Percentiles rank a stretch among this genome's conserved stretches.
These are phyloP conservation scores for Balearica regulorum DNA, from an alignment of 2,797 vertebrate species.

Conservation along the genomic window DNA sequence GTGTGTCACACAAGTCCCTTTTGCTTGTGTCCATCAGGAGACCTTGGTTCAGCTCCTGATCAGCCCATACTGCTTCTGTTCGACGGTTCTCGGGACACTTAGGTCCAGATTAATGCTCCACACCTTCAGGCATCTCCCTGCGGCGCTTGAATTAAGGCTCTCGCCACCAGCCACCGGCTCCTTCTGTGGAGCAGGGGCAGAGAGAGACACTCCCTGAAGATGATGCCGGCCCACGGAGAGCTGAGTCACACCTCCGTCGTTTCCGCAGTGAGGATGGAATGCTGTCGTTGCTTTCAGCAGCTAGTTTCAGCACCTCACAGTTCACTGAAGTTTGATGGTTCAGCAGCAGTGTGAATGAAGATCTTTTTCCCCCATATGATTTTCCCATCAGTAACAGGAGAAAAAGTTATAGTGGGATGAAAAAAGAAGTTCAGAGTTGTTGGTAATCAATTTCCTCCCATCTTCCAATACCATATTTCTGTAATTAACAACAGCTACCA, in stretches of 20 bases:
- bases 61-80: neutral
- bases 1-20: neutral
- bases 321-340: neutral
- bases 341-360: neutral
- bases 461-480: neutral
- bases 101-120: neutral
- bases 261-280: neutral
- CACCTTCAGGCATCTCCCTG: too few relatives aligned
- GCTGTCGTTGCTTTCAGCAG: neutral
- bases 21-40: neutral
- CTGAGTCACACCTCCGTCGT: neutral
- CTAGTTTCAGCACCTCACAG: neutral
- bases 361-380: neutral
- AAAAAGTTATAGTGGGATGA: neutral
- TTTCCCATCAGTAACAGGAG: neutral
- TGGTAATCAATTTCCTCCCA: neutral
- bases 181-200: neutral
- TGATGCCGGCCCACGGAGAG: fast-evolving
- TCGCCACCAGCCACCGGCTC: fast-evolving
- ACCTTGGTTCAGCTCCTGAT: neutral
- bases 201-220: neutral
- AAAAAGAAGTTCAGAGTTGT: neutral
- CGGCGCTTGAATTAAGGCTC: fast-evolving
- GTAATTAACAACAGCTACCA: neutral
- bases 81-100: neutral